Evolutionary conservation across 2,113 vertebrate genomes (phyloP), one percentile per base, ranked within the genome.

Genomic region (Coptodon bakossiorum): DNA sequence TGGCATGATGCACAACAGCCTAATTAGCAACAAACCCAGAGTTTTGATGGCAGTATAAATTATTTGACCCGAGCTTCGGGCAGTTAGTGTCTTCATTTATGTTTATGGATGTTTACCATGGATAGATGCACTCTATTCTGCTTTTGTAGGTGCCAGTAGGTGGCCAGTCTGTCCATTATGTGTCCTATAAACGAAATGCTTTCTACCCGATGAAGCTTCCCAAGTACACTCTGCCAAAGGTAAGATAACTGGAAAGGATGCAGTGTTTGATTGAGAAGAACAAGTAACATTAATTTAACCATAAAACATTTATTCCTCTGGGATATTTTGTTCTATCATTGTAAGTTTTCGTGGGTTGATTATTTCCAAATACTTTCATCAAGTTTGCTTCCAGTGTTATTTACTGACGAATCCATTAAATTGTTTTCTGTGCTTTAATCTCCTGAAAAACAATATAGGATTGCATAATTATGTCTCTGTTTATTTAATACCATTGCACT

Each of bases 141-240:
- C 78, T 86, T 89, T 95, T 22, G 1, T 90, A 99, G 98, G 91
- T 99, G 93, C 97, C 98, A 6, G 96, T 97, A 10, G 97, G 97
- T 89, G 98, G 98, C 88, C 96, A 97, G 87, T 96, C 98, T 2
- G 97, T 98, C 92, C 98, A 98, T 93, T 98, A 98, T 2, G 98
- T 98, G 91, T 98, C 98, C 63, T 98, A 98, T 85, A 97, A 96
- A 89, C 97, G 97, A 90, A 97, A 96, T 27, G 88, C 97, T 0
- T 99, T 99, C 93, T 95, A 97, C 50, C 97, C 97, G 7, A 98
- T 99, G 97, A 99, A 98, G 94, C 96, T 99, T 63, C 98, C 98
- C 3, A 99, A 99, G 48, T 99, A 99, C 40, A 97, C 98, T 12
- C 91, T 98, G 91, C 98, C 98, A 59, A 99, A 98, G 98, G 98